Conservation (phyloP, 2,113 vertebrate species). For the Prionailurus viverrinus region DNA sequence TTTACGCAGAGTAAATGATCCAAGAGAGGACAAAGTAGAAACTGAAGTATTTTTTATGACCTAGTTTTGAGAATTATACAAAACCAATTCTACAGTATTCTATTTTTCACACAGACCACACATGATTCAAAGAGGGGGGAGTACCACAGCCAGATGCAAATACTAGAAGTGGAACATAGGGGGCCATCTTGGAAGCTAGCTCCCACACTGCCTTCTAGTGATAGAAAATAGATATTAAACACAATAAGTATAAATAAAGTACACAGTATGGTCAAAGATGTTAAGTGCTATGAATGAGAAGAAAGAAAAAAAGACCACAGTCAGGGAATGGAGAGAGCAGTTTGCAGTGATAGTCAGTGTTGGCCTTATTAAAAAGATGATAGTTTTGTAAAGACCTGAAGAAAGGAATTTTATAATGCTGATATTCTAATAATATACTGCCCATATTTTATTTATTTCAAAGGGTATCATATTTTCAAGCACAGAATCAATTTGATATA, state of each 20-base stretch:
- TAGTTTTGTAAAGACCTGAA: background rate
- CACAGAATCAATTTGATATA: background rate
- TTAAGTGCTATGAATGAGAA: background rate
- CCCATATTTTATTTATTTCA: background rate
- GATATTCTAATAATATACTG: background rate
- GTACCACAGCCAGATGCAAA: background rate
- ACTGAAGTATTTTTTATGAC: background rate
- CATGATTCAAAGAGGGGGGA: background rate
- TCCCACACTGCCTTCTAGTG: background rate
- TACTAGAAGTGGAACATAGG: background rate
- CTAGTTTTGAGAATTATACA: background rate
- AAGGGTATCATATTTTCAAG: slow-evolving; percentile 8
- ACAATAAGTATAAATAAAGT: background rate
- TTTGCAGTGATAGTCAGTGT: background rate
- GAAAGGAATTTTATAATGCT: background rate
- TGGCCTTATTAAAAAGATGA: background rate
- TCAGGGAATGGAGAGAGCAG: background rate
- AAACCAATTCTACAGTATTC: background rate
- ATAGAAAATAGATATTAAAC: background rate
- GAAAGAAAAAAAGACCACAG: background rate
- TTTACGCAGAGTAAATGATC: background rate
- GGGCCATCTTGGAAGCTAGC: background rate
- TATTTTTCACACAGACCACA: background rate
- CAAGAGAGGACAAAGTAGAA: background rate
- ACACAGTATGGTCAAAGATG: background rate